Evolutionary conservation across 2,797 vertebrate genomes (phyloP).

Genomic region (Coendou prehensilis): DNA sequence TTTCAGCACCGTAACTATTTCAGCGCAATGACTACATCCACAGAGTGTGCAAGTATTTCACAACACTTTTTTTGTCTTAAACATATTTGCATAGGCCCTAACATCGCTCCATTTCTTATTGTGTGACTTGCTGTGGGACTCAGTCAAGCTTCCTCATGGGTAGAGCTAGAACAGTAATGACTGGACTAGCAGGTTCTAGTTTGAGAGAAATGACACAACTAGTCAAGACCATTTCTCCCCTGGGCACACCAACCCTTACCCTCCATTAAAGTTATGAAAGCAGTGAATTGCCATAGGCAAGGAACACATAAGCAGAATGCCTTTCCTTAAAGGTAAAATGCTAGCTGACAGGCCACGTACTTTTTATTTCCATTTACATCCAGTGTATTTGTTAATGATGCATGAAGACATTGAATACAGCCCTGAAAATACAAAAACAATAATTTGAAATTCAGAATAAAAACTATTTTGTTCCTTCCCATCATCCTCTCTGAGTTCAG

Average conservation of each 20-base stretch:
- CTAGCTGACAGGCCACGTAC: not conserved
- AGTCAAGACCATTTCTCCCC: not conserved
- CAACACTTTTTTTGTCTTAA: not conserved
- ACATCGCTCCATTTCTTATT: not conserved
- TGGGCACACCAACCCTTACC: not conserved
- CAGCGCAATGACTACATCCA: not conserved
- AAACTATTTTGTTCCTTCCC: not conserved
- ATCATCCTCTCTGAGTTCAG: not conserved
- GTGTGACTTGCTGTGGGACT: not conserved
- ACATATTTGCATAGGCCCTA: not conserved
- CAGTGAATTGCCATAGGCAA: not conserved
- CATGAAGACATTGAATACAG: not conserved
- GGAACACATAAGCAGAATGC: not conserved
- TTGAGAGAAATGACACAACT: not conserved
- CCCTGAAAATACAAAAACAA: not conserved
- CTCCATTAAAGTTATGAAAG: slow-evolving; percentile 7
- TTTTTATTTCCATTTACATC: not conserved
- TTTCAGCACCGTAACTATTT: not conserved
- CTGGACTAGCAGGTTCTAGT: not conserved
- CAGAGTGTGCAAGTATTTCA: not conserved
- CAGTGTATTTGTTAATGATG: not conserved
- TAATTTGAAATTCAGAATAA: not conserved
- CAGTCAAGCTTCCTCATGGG: not conserved
- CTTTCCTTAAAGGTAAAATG: slow-evolving; percentile 7
- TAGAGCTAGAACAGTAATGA: not conserved